These are phyloP conservation scores for Anisognathus igniventris DNA, from an alignment of 2,797 vertebrate species.

Conservation along the genomic window DNA sequence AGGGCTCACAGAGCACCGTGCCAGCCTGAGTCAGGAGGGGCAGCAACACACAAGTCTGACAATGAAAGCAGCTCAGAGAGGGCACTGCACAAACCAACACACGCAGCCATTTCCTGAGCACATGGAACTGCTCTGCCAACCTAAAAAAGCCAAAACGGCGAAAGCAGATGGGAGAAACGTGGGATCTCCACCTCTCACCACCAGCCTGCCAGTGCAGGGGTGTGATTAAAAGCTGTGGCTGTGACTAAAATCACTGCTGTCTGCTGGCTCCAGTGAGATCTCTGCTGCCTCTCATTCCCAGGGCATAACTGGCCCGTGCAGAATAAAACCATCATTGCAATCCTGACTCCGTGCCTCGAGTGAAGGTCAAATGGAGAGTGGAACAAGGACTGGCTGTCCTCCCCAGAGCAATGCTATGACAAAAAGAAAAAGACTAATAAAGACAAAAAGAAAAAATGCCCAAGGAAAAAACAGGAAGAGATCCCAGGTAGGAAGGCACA, in stretches of 20 bases:
- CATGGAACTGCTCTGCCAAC: neutral
- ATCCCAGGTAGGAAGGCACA: neutral
- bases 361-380: neutral
- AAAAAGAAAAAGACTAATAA: neutral
- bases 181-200: neutral
- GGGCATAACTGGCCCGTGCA: accelerated
- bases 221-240: neutral
- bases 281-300: neutral
- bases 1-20: neutral
- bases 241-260: neutral
- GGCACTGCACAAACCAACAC: neutral
- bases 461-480: neutral
- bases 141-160: neutral
- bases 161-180: neutral
- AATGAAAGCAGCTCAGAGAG: neutral
- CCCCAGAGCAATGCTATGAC: neutral
- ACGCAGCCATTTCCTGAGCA: accelerated
- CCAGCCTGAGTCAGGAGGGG: conserved; percentile 33
- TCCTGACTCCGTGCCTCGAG: neutral
- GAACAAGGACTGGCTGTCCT: neutral
- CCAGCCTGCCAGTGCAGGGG: neutral
- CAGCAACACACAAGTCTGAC: neutral
- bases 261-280: neutral
- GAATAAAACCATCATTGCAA: neutral
- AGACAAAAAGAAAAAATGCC: neutral